phyloP scores from a whole-genome alignment of 1,140 invertebrate genomes.

The Phortica variegata region DNA sequence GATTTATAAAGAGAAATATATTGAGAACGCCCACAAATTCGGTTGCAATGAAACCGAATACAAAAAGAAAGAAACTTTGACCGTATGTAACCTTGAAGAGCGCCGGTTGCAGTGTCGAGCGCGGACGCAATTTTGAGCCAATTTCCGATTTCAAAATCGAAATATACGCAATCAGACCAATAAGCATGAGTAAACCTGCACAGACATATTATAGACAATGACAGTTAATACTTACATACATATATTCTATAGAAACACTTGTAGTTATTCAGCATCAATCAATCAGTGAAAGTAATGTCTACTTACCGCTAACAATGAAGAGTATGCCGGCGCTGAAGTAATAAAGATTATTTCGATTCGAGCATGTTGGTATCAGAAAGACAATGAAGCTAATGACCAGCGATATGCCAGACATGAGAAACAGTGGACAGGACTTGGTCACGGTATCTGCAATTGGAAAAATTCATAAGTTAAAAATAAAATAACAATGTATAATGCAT shows the following conservation, averaged over 20 bases:
- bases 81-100: slow-evolving; percentile 84
- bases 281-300: not conserved
- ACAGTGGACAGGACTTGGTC: slow-evolving; percentile 66
- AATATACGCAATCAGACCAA: slow-evolving; percentile 89
- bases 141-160: slow-evolving; percentile 89
- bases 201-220: slow-evolving; percentile 21
- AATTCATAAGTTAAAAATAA: too few species aligned
- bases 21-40: slow-evolving; percentile 82
- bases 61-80: slow-evolving; percentile 82
- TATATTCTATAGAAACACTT: slow-evolving; percentile 14
- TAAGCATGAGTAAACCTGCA: slow-evolving; percentile 82
- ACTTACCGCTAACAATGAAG: slow-evolving; percentile 66
- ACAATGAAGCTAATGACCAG: slow-evolving; percentile 66
- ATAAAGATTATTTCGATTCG: slow-evolving; percentile 63
- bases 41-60: slow-evolving; percentile 78
- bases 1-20: slow-evolving; percentile 82
- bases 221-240: too few species aligned
- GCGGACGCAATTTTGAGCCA: slow-evolving; percentile 77
- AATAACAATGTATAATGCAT: too few species aligned
- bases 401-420: slow-evolving; percentile 65
- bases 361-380: slow-evolving; percentile 63
- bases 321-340: slow-evolving; percentile 69
- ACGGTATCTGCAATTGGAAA: slow-evolving; percentile 73
- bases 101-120: slow-evolving; percentile 74
- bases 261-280: too few species aligned